Evolutionary conservation across 2,888 invertebrate species (phyloP).

Genomic region (Acronicta aceris): DNA sequence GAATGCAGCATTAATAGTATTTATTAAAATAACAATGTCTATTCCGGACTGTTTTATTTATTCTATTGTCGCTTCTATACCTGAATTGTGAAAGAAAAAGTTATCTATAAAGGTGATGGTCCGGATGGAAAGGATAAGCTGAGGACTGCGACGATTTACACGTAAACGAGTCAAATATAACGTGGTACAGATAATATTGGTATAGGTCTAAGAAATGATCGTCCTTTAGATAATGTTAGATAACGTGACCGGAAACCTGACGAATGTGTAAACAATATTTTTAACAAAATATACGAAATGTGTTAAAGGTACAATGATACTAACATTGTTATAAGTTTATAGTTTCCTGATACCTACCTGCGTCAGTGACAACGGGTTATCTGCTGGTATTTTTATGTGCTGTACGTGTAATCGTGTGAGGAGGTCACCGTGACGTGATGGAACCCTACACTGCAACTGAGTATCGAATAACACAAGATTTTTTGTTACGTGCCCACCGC

Average conservation of each 20-base stretch:
- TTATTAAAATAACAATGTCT: slow-evolving; percentile 86
- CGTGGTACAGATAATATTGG: slow-evolving; percentile 78
- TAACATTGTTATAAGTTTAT: too few species aligned
- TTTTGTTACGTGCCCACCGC: slow-evolving; percentile 77
- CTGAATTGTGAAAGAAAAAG: slow-evolving; percentile 65
- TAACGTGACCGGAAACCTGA: slow-evolving; percentile 70
- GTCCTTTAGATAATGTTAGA: slow-evolving; percentile 75
- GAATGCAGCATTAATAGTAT: slow-evolving; percentile 82
- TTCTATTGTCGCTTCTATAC: slow-evolving; percentile 66
- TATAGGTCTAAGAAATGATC: slow-evolving; percentile 79
- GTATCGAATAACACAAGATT: slow-evolving; percentile 76
- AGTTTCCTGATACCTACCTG: too few species aligned
- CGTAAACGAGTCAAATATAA: slow-evolving; percentile 70
- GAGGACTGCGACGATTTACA: slow-evolving; percentile 73
- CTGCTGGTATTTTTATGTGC: not conserved
- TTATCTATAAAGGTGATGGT: slow-evolving; percentile 64
- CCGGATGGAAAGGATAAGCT: slow-evolving; percentile 81
- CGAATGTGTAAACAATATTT: slow-evolving; percentile 30
- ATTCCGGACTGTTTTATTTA: slow-evolving; percentile 55
- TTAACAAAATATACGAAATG: slow-evolving; percentile 13
- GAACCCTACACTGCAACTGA: slow-evolving; percentile 77
- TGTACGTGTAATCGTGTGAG: slow-evolving; percentile 62
- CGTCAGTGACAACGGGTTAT: too few species aligned
- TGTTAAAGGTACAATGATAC: too few species aligned
- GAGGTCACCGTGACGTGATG: slow-evolving; percentile 79